A percentile compares a stretch with the other conserved stretches of the same genome.
phyloP scores from a whole-genome alignment of 2,113 vertebrate species.

The Cyprinodon tularosa region DNA sequence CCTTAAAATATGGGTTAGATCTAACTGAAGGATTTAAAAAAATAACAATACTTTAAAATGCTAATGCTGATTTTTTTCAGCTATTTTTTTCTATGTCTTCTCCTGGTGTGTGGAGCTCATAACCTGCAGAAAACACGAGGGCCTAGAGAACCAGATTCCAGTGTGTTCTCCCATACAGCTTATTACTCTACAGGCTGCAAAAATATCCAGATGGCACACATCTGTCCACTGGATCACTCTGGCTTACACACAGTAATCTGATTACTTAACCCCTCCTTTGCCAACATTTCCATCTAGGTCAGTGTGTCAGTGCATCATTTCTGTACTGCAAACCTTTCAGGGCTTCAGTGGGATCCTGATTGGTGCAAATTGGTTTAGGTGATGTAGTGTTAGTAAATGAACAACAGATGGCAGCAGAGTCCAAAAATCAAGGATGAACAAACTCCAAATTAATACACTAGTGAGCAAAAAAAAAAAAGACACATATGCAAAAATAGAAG shows the following conservation, averaged over 20 bases:
- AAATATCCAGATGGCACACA: slow-evolving; percentile 1
- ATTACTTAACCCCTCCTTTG: neutral
- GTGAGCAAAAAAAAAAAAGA: neutral
- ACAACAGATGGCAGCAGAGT: slow-evolving; percentile 66
- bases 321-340: neutral
- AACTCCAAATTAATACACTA: neutral
- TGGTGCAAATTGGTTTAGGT: neutral
- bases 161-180: slow-evolving; percentile 11
- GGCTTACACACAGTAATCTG: neutral
- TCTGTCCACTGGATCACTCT: neutral
- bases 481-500: neutral
- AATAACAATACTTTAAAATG: neutral
- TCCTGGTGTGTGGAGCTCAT: neutral
- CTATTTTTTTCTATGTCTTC: neutral
- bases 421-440: neutral
- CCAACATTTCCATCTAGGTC: neutral
- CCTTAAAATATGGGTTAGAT: too few relatives aligned
- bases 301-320: neutral
- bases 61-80: neutral
- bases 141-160: neutral
- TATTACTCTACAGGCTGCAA: slow-evolving; percentile 19
- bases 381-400: slow-evolving; percentile 17
- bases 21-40: too few relatives aligned
- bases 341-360: neutral
- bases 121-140: neutral